phyloP scores from a whole-genome alignment of 2,888 invertebrate genomes.

The Diarsia dahlii region DNA sequence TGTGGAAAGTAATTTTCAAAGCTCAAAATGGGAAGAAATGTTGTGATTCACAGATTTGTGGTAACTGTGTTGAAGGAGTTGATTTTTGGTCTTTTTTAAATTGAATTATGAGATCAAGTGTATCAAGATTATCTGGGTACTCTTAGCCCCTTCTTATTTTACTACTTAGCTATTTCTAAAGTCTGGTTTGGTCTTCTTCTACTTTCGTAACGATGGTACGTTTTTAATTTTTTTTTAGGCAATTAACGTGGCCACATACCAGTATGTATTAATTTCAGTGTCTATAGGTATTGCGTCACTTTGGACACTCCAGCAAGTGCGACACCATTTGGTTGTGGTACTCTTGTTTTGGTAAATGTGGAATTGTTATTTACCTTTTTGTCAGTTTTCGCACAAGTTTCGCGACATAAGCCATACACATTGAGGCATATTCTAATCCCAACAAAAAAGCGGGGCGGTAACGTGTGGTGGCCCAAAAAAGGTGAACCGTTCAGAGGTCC shows the following conservation, averaged over 20 bases:
- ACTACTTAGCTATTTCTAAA: too few species aligned
- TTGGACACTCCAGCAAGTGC: too few species aligned
- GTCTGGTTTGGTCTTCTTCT: too few species aligned
- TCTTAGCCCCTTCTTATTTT: too few species aligned
- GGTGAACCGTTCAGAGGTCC: constrained; percentile 11
- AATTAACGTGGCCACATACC: too few species aligned
- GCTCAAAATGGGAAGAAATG: constrained; percentile 14
- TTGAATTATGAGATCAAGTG: background rate
- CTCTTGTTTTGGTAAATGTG: too few species aligned
- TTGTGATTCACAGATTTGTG: constrained; percentile 2
- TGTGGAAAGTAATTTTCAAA: constrained; percentile 25
- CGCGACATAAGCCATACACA: background rate
- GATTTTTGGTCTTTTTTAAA: background rate
- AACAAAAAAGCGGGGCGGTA: constrained; percentile 28
- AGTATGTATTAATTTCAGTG: too few species aligned
- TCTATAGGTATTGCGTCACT: too few species aligned
- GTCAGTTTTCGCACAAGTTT: background rate
- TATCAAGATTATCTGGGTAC: background rate
- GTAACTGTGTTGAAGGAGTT: background rate
- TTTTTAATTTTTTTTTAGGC: too few species aligned
- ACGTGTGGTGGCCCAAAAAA: constrained; percentile 9
- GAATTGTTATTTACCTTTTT: background rate
- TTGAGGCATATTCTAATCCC: constrained; percentile 12
- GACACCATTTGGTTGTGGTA: too few species aligned
- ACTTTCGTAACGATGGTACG: too few species aligned